These are phyloP conservation scores for Danio albolineatus DNA, from an alignment of 2,797 vertebrate genomes.

Conservation along the genomic window DNA sequence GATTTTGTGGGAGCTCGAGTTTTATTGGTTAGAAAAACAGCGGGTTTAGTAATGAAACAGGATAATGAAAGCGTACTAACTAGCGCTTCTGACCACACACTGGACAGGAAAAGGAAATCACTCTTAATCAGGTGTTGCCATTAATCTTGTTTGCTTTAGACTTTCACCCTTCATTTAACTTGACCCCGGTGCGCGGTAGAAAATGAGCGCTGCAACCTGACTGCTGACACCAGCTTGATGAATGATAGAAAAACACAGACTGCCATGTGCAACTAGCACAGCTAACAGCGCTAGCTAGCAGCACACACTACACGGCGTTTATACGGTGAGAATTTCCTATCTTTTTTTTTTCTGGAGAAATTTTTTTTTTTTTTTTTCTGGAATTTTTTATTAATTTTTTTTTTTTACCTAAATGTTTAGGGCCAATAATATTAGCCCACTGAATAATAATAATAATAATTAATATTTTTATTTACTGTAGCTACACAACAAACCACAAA, in stretches of 20 bases:
- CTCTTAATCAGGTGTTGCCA: conserved; percentile 77
- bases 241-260: conserved; percentile 82
- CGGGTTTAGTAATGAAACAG: conserved; percentile 43
- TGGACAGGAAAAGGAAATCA: conserved; percentile 82
- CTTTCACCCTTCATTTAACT: conserved; percentile 74
- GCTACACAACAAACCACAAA: too few species aligned
- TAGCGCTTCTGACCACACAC: conserved; percentile 74
- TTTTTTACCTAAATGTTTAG: too few species aligned
- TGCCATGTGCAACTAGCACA: conserved; percentile 63
- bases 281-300: conserved; percentile 42
- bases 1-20: conserved; percentile 28
- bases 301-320: too few species aligned
- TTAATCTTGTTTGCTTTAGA: conserved; percentile 80
- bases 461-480: too few species aligned
- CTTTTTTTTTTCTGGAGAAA: too few species aligned
- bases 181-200: conserved; percentile 70
- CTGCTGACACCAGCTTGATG: conserved; percentile 82
- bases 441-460: too few species aligned
- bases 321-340: too few species aligned
- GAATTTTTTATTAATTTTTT: too few species aligned
- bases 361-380: too few species aligned
- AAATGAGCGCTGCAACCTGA: conserved; percentile 79
- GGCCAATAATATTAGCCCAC: too few species aligned
- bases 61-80: conserved; percentile 69
- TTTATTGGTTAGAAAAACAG: conserved; percentile 56